Conservation (phyloP, 1,140 invertebrate species). For the Argopecten irradians region DNA sequence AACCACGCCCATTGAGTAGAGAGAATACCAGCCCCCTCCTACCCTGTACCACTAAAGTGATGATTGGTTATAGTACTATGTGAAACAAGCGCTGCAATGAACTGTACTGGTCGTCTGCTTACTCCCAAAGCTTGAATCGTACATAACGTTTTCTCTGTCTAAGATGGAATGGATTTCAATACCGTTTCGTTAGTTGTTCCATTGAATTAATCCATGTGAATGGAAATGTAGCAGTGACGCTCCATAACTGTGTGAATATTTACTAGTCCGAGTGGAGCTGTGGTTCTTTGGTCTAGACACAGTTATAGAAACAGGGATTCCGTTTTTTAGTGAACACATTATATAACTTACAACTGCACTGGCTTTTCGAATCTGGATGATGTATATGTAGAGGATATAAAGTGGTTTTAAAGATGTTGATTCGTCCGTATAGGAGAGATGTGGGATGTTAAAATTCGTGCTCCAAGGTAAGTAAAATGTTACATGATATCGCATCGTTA, state of each 20-base stretch:
- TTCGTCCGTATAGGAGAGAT: not conserved
- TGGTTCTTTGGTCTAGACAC: not conserved
- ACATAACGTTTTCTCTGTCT: not conserved
- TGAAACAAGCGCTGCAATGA: not conserved
- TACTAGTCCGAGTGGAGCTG: not conserved
- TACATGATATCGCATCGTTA: not conserved
- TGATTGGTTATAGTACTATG: not conserved
- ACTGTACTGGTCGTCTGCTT: constrained; percentile 1
- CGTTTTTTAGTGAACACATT: not conserved
- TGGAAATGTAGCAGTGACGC: not conserved
- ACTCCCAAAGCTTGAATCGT: not conserved
- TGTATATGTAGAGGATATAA: not conserved
- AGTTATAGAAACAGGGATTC: not conserved
- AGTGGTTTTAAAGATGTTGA: not conserved
- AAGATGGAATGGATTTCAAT: not conserved
- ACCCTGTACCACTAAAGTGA: not conserved
- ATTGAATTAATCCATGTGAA: not conserved
- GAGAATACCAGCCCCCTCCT: not conserved
- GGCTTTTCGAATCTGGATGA: not conserved
- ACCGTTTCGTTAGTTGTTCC: not conserved
- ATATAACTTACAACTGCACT: not conserved
- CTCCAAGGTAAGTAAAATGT: constrained; percentile 10
- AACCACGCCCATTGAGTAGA: not conserved
- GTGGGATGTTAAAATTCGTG: not conserved
- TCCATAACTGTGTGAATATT: not conserved